Conservation (phyloP, 2,113 vertebrate species). For the Pterocles gutturalis region DNA sequence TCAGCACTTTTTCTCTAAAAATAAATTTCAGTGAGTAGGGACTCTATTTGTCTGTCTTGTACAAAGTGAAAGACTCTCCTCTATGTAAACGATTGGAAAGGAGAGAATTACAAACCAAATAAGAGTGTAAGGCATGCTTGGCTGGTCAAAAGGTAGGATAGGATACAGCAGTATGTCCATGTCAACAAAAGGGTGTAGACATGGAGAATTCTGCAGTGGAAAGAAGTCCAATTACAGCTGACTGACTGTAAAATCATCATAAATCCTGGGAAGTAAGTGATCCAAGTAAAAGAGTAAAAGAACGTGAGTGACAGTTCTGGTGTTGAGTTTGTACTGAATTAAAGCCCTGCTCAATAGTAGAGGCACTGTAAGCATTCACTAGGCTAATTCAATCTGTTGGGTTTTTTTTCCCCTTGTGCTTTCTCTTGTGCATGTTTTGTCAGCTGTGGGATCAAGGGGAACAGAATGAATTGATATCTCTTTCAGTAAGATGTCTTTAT, state of each 20-base stretch:
- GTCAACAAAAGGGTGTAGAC: neutral
- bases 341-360: neutral
- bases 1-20: neutral
- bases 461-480: neutral
- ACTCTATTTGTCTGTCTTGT: neutral
- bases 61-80: neutral
- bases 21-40: neutral
- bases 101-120: neutral
- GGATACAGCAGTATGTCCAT: too few species aligned
- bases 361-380: rapidly evolving
- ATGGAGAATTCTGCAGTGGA: neutral
- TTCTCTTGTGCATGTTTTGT: neutral
- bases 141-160: neutral
- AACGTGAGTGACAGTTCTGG: neutral
- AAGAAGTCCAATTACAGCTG: neutral
- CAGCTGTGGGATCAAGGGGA: neutral
- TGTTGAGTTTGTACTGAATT: neutral
- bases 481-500: neutral
- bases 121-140: neutral
- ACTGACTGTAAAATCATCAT: neutral
- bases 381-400: rapidly evolving
- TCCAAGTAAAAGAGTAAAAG: neutral
- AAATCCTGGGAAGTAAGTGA: neutral
- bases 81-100: neutral
- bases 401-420: neutral